phyloP scores from a whole-genome alignment of 1,140 invertebrate genomes.

The Drosophila ambigua region DNA sequence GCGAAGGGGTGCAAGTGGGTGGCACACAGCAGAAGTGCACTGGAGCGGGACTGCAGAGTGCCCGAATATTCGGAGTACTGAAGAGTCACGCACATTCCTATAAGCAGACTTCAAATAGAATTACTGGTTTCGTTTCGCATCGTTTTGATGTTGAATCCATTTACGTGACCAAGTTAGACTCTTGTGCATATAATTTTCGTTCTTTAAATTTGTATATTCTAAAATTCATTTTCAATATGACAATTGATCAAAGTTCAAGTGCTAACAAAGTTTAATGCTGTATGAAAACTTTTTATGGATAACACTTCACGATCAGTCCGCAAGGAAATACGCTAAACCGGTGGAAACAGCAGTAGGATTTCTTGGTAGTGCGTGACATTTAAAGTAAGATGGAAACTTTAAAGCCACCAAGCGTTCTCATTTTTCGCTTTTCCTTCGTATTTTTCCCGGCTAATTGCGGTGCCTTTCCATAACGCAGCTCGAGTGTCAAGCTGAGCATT shows the following conservation, averaged over 20 bases:
- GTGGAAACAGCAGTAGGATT: background rate
- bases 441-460: slow-evolving; percentile 41
- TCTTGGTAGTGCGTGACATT: slow-evolving; percentile 8
- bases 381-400: slow-evolving; percentile 9
- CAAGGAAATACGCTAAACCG: no score
- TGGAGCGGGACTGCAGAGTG: background rate
- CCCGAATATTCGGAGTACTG: slow-evolving; percentile 12
- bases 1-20: background rate
- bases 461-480: slow-evolving; percentile 50
- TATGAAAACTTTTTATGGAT: background rate
- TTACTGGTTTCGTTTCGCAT: slow-evolving; percentile 18
- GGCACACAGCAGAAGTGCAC: background rate
- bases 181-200: slow-evolving; percentile 14
- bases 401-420: slow-evolving; percentile 29
- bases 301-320: background rate
- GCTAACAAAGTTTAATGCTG: background rate
- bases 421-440: slow-evolving; percentile 49
- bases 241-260: slow-evolving; percentile 7
- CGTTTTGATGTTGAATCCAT: slow-evolving; percentile 52
- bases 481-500: slow-evolving; percentile 42
- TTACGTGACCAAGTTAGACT: slow-evolving; percentile 51
- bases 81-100: slow-evolving; percentile 34
- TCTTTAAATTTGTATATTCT: slow-evolving; percentile 11
- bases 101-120: slow-evolving; percentile 31
- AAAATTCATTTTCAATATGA: slow-evolving; percentile 14